Conservation (phyloP, 2,888 invertebrate species). For the Hyles lineata region DNA sequence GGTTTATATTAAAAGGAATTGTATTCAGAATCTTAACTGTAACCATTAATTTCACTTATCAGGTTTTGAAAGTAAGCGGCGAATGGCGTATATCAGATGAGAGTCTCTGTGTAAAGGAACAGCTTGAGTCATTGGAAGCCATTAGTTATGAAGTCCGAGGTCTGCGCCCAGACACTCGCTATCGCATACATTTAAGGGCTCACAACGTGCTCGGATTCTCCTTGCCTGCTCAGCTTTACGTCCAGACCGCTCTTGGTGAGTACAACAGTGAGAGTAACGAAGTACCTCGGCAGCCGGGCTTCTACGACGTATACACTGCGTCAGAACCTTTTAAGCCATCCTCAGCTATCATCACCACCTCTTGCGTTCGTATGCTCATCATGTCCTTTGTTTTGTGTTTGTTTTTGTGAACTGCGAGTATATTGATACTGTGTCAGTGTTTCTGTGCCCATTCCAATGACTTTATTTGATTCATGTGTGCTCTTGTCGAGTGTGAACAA, state of each 20-base stretch:
- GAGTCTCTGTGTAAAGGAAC: constrained; percentile 84
- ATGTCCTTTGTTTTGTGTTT: constrained; percentile 65
- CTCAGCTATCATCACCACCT: constrained; percentile 60
- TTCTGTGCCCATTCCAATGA: constrained; percentile 53
- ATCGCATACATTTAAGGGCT: constrained; percentile 93
- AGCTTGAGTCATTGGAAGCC: constrained; percentile 86
- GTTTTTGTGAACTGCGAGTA: constrained; percentile 66
- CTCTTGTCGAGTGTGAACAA: constrained; percentile 27
- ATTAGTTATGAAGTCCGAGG: constrained; percentile 88
- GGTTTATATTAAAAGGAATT: not conserved
- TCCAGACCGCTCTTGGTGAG: constrained; percentile 96
- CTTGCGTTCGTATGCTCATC: constrained; percentile 64
- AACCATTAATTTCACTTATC: constrained; percentile 29
- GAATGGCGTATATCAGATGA: constrained; percentile 86
- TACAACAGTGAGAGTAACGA: constrained; percentile 81
- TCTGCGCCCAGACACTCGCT: constrained; percentile 91
- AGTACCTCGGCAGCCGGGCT: constrained; percentile 76
- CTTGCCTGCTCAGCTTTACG: constrained; percentile 89
- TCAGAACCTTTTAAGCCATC: constrained; percentile 65
- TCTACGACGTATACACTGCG: constrained; percentile 81
- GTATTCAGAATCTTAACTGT: no score
- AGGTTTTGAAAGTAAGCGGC: constrained; percentile 88
- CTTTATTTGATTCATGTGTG: constrained; percentile 42
- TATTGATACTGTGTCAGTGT: constrained; percentile 55
- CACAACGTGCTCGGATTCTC: constrained; percentile 94